Base-by-base conservation (phyloP, 2,113 vertebrate species). In the Sebastes fasciatus region DNA sequence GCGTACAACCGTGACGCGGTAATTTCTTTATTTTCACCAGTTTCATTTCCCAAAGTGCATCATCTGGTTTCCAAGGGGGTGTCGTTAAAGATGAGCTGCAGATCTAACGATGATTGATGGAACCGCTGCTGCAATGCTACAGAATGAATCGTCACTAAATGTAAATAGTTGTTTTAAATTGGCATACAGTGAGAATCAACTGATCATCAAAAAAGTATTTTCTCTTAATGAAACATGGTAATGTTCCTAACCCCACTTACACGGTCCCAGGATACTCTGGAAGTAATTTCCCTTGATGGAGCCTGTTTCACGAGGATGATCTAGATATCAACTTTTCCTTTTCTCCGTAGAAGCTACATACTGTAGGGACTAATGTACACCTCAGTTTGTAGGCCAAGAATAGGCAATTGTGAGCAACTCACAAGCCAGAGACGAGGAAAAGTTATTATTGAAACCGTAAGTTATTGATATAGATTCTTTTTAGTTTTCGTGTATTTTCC, bases 281-380 rank as follows among this genome's bases (percentile, higher is more conserved):
- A 52, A 88, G 74, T 74, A 45, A 80, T 88, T 80, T 82, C 57
- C 46, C 26, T 55, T 63, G 68, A 74, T 58, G 63, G 67, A 81
- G 70, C 79, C 46, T 65, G 51, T 80, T 77, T 66, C 42, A 19
- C 13, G 7, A 12, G 26, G 49, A 51, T 55, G 49, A 66, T 43
- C 75, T 26, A 14, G 19, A 57, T 66, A 69, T 72, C 13, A 79
- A 60, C 54, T 74, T 42, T 3, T 8, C 2, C 61, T 80, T 57
- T 54, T 70, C n/a, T 66, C 40, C 16, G 0, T 11, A 57, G 8
- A 76, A 17, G 45, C 52, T 61, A 4, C 54, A 21, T 5, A 23
- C 60, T 54, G 46, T 23, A 26, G 26, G 26, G 26, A 26, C 26
- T 26, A 26, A 26, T 26, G 26, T 26, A 48, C 14, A 57, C 3